Conservation (phyloP, 1,140 invertebrate genomes). For the Brachionus calyciflorus region DNA sequence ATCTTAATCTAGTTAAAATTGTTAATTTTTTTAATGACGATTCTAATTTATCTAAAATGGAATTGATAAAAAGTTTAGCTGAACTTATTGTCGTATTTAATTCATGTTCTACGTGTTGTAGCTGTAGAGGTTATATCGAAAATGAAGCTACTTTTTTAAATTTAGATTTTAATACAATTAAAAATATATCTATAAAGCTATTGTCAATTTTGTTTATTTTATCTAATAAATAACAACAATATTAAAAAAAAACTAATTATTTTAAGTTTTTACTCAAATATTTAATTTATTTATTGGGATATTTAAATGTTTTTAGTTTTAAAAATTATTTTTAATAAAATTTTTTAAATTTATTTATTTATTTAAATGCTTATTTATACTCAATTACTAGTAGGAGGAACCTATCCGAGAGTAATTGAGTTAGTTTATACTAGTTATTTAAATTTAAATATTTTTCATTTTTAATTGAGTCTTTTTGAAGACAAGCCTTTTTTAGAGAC, state of each 20-base stretch:
- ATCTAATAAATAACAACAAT: not conserved
- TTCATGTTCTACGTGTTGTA: not conserved
- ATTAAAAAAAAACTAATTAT: not conserved
- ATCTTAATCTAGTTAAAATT: not conserved
- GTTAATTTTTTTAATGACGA: slow-evolving; percentile 6
- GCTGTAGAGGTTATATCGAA: slow-evolving; percentile 5
- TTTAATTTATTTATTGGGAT: too few relatives aligned
- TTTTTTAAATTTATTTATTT: too few relatives aligned
- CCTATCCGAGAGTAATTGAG: too few relatives aligned
- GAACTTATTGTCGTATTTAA: slow-evolving; percentile 12
- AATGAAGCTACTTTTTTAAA: slow-evolving; percentile 16
- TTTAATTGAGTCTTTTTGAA: too few relatives aligned
- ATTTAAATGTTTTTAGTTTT: too few relatives aligned
- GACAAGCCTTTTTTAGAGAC: too few relatives aligned
- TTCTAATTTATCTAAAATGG: not conserved
- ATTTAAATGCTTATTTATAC: too few relatives aligned
- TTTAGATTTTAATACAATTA: slow-evolving; percentile 16
- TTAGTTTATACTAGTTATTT: too few relatives aligned
- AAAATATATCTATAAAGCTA: slow-evolving; percentile 1
- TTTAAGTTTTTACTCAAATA: not conserved
- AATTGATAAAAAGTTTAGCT: not conserved
- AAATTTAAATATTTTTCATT: too few relatives aligned
- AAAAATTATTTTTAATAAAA: too few relatives aligned
- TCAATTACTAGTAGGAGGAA: too few relatives aligned
- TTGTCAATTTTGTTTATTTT: slow-evolving; percentile 23